Base-by-base conservation (phyloP, 2,888 invertebrate genomes). In the Tiphia femorata region DNA sequence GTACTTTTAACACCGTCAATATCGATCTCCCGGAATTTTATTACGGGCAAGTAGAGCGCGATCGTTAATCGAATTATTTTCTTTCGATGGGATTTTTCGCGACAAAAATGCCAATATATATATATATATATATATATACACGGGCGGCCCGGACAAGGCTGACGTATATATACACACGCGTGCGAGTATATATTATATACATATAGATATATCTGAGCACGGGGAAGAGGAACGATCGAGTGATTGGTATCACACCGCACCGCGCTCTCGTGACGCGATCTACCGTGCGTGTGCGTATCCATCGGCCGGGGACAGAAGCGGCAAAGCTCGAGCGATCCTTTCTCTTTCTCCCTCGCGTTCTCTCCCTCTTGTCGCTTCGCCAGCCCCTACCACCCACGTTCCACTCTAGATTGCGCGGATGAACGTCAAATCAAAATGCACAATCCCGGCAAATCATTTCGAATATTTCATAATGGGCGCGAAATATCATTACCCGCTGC, bases 381-480 rank as follows among this genome's bases (percentile, higher is more conserved):
- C n/a, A n/a, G n/a, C n/a, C n/a, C n/a, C n/a, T n/a, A n/a, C n/a
- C n/a, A 37, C 14, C 10, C 19, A 37, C 35, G 17, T 35, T 35
- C 12, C 49, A 49, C 20, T 58, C 62, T 58, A 54, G 58, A 48
- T 62, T 58, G 54, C 72, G 64, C 65, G 70, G 66, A 69, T 71
- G 72, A 72, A 75, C 77, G 74, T 76, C 78, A 76, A 79, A 81
- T 81, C 79, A 78, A 78, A 80, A 81, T 81, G 79, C 77, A 77
- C 79, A 78, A 79, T 79, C 73, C 76, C 72, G 73, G 67, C 75
- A 76, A 82, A 81, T 82, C 73, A 81, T 82, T 81, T 77, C 76
- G 78, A 79, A 79, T 81, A 82, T 82, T 81, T 81, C 80, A 81
- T 79, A 79, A 79, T 78, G 78, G 76, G 72, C 75, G 77, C 75